A percentile compares a stretch with the other conserved stretches of the same genome.
Conservation (phyloP, 2,797 vertebrate species). For the Setipinna tenuifilis region DNA sequence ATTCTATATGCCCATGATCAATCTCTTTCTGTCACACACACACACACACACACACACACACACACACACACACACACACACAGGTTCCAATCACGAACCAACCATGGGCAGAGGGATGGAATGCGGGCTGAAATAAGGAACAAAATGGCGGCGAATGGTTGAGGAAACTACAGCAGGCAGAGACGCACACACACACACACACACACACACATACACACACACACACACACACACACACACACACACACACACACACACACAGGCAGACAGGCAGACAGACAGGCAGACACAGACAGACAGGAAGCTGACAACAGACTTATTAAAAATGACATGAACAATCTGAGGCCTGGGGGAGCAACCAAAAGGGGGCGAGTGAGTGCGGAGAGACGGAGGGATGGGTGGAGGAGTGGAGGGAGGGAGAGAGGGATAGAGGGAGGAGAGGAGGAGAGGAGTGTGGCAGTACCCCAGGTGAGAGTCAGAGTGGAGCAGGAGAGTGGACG, state of each 20-base stretch:
- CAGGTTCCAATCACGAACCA: slow-evolving; percentile 7
- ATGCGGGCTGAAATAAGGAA: background rate
- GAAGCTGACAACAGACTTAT: background rate
- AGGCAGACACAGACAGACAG: background rate
- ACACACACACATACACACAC: slow-evolving; percentile 18
- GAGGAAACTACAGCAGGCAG: background rate
- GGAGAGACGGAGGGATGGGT: background rate
- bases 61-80: slow-evolving; percentile 12
- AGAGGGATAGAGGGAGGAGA: slow-evolving; percentile 41
- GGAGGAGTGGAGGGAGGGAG: slow-evolving; percentile 56
- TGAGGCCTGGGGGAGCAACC: slow-evolving; percentile 21
- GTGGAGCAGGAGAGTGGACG: slow-evolving; percentile 99
- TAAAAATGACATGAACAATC: slow-evolving; percentile 14
- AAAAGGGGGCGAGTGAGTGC: no score
- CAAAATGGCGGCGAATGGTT: background rate
- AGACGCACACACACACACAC: background rate
- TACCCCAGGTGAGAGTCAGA: slow-evolving; percentile 99
- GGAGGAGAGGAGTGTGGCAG: slow-evolving; percentile 86
- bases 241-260: slow-evolving; percentile 25
- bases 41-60: slow-evolving; percentile 16
- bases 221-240: slow-evolving; percentile 22
- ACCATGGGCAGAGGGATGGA: background rate
- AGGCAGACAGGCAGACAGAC: no score
- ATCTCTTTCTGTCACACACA: slow-evolving; percentile 28
- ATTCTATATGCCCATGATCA: slow-evolving; percentile 37